phyloP scores from a whole-genome alignment of 2,797 vertebrate genomes.

The Chelon auratus region DNA sequence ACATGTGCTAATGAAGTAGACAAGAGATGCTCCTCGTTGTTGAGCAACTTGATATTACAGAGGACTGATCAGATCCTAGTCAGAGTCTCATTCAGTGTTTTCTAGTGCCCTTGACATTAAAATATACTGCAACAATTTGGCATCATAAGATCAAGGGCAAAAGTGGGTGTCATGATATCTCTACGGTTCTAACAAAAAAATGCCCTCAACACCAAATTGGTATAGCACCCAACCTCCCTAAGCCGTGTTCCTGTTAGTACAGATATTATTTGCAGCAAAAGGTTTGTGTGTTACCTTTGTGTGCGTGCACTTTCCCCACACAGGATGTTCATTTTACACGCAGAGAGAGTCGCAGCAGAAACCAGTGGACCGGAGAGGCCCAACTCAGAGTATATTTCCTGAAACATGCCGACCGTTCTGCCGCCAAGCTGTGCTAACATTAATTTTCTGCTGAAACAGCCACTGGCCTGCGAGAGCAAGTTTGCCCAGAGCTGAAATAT shows the following conservation, averaged over 20 bases:
- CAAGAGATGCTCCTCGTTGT: constrained; percentile 68
- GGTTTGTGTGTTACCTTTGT: neutral
- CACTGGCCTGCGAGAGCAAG: constrained; percentile 80
- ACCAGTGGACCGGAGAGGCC: constrained; percentile 74
- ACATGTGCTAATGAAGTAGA: constrained; percentile 78
- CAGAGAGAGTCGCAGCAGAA: constrained; percentile 67
- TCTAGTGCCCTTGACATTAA: constrained; percentile 55
- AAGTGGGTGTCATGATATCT: constrained; percentile 22
- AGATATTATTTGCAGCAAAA: constrained; percentile 31
- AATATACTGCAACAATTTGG: constrained; percentile 26
- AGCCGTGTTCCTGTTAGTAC: constrained; percentile 12
- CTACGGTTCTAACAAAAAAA: constrained; percentile 13
- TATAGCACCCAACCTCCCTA: neutral
- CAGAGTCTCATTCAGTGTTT: constrained; percentile 16
- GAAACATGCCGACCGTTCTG: constrained; percentile 75
- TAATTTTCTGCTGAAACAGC: constrained; percentile 86
- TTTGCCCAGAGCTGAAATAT: constrained; percentile 85
- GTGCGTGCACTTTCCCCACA: constrained; percentile 17
- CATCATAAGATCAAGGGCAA: constrained; percentile 7
- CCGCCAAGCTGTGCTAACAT: constrained; percentile 82
- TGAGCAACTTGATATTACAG: constrained; percentile 58
- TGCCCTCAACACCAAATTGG: constrained; percentile 1
- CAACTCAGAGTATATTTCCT: constrained; percentile 76
- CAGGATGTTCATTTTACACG: constrained; percentile 68
- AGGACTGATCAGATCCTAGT: constrained; percentile 58